Base-by-base conservation (phyloP, 2,888 invertebrate species). In the Drosophila diplacantha region DNA sequence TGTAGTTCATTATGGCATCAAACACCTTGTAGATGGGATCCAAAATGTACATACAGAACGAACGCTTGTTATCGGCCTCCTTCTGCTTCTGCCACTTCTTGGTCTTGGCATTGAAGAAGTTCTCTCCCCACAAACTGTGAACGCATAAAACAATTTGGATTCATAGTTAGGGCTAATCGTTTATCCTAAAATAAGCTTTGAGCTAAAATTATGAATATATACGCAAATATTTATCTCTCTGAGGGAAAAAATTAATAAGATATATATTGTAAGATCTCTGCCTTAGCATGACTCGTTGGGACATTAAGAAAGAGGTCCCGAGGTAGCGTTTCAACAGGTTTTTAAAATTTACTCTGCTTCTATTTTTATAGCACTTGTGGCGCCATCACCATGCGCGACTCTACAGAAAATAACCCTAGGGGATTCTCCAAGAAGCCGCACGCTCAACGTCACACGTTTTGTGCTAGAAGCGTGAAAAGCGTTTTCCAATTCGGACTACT, bases 31-130 rank as follows among this genome's bases (percentile, higher is more conserved):
- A 99, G 90, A 99, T 99, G 68, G 99, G 99, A 87, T 98, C 97
- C 89, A 99, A 90, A 85, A 99, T 96, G 90, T 99, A 99, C 94
- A 98, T 97, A 89, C 95, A 95, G 93, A 99, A 99, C 1, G 99
- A 98, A 83, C 99, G 94, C 89, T 96, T 96, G 92, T 96, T 96
- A 68, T 96, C 96, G 2, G 90, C 89, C 86, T 96, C 96, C 92
- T 94, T 95, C 88, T 93, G 94, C 89, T 97, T 97, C 58, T 94
- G 91, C 99, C 99, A 99, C 89, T 99, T 99, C 94, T 98, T 99
- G 73, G 97, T 96, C 87, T 95, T 94, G 69, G 94, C 91, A 84
- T 98, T 97, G 92, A 98, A 99, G 93, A 98, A 99, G 89, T 98
- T 98, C 90, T 99, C 99, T 86, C 99, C 99, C 99, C 99, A 99